phyloP scores from a whole-genome alignment of 2,797 vertebrate genomes.

The Catostomus latipinnis region DNA sequence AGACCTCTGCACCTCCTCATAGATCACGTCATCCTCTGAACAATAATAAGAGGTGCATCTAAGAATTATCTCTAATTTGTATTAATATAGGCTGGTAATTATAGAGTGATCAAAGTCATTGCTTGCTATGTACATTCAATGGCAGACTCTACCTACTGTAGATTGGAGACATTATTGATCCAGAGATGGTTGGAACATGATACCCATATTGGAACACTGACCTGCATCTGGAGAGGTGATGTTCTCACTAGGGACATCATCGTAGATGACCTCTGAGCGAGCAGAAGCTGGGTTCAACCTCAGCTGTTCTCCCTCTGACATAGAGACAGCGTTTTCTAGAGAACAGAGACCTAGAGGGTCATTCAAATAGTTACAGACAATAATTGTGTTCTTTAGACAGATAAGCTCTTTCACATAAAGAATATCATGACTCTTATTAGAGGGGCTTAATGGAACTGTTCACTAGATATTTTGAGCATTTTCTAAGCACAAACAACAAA shows the following conservation, averaged over 20 bases:
- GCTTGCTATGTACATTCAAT: not conserved
- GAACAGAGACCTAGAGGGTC: not conserved
- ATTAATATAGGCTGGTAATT: not conserved
- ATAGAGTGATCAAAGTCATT: not conserved
- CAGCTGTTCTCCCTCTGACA: conserved; percentile 13
- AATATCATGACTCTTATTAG: not conserved
- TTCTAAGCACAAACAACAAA: not conserved
- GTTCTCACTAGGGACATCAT: conserved; percentile 84
- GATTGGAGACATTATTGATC: not conserved
- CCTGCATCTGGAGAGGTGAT: conserved; percentile 69
- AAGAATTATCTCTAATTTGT: too few species aligned
- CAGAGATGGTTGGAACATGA: not conserved
- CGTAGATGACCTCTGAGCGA: conserved; percentile 82
- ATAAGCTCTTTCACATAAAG: not conserved
- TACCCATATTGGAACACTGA: conserved; percentile 57
- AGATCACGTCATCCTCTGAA: conserved; percentile 71
- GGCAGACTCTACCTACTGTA: too few species aligned
- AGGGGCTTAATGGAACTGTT: not conserved
- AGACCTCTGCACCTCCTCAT: conserved; percentile 78
- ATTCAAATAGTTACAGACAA: not conserved
- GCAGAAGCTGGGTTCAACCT: conserved; percentile 28
- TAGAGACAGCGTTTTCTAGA: conserved; percentile 69
- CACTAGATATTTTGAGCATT: not conserved
- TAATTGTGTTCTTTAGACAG: not conserved
- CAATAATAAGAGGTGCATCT: conserved; percentile 41